Evolutionary conservation across 2,797 vertebrate species (phyloP).

Genomic region (Urocyon cinereoargenteus): DNA sequence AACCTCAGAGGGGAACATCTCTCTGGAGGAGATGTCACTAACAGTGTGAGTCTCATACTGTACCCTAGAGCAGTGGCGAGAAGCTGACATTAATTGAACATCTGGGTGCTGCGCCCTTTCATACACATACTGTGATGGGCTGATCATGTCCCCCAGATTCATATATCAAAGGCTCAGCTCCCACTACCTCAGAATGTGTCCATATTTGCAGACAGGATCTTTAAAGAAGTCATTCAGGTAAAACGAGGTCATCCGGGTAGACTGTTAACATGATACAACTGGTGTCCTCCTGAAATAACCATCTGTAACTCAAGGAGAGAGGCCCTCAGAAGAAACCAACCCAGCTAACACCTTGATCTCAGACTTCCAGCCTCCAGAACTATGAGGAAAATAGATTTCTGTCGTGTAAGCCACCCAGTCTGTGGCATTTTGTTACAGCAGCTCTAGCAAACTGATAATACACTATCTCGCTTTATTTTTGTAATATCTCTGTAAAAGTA

Average conservation of each 20-base stretch:
- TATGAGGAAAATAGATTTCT: neutral
- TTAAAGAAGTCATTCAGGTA: neutral
- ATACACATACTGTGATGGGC: accelerated
- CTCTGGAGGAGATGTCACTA: neutral
- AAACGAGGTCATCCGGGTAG: neutral
- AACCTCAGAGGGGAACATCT: neutral
- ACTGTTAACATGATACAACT: neutral
- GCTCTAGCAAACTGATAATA: neutral
- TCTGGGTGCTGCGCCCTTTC: neutral
- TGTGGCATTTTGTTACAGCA: neutral
- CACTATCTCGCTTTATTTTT: neutral
- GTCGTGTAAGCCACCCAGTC: neutral
- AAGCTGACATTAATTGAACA: neutral
- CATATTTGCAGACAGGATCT: neutral
- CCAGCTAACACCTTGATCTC: too few relatives aligned
- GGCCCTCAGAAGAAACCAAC: neutral
- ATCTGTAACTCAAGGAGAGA: neutral
- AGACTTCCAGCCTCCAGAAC: neutral
- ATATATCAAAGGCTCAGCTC: accelerated
- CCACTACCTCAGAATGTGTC: neutral
- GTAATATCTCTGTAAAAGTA: neutral
- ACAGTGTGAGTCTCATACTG: neutral
- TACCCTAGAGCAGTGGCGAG: neutral
- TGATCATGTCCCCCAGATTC: neutral
- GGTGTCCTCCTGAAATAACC: neutral